Evolutionary conservation across 2,797 vertebrate species (phyloP), one percentile per base, ranked within the genome.

Genomic region (Cebuella pygmaea): DNA sequence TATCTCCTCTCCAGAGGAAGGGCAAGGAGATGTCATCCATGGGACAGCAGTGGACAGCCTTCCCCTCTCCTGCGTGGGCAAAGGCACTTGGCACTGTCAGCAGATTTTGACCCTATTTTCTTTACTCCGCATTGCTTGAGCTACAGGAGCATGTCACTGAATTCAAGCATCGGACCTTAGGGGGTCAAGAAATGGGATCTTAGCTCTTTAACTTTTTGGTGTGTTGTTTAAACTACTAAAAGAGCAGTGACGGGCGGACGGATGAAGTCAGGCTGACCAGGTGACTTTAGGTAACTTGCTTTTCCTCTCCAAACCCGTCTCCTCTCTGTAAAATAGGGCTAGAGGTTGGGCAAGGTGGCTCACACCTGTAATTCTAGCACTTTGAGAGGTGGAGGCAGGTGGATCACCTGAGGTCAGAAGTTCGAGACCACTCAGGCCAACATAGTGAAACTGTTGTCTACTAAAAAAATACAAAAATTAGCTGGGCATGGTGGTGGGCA

Each of bases 1-100:
- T 75, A 94, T 96, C 96, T 98, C 96, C 97, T 96, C 97, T 97
- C 96, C 96, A 92, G 70, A 96, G 97, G 98, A 95, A 96, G 96
- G 97, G 92, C 76, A 90, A 96, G 97, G 97, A 97, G 96, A 94
- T 95, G 97, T 94, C 88, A 94, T 89, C 91, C 94, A 0, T 86
- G 96, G 97, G 93, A 97, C 95, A 97, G 98, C 96, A 96, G 15
- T 26, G 11, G 20, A 24, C 83, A 57, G 33, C 1, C 0, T 33
- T 26, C 55, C 19, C 74, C 74, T 79, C 85, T 70, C n/a, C 27
- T 48, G n/a, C 20, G 17, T n/a, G 44, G 2, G 14, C 41, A 59
- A 11, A n/a, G 30, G 39, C 5, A 48, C 55, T 4, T 4, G 24
- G 79, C 88, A 61, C 44, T 87, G 96, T 95, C 41, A 85, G 75